Conservation (phyloP, 2,888 invertebrate species). For the Drosophila emarginata region DNA sequence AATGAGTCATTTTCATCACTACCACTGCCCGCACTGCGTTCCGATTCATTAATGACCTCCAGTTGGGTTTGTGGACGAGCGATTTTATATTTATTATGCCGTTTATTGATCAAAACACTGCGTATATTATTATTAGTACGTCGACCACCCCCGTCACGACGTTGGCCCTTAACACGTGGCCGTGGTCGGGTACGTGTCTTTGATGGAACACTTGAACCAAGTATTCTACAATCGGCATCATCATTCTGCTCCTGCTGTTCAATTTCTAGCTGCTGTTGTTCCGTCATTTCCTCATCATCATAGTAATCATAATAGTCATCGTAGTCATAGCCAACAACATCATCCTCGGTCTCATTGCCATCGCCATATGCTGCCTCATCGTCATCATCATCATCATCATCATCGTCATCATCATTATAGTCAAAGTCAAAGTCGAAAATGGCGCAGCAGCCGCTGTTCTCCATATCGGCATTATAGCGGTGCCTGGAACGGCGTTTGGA, state of each 20-base stretch:
- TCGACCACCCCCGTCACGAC: slow-evolving; percentile 23
- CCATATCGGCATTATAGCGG: slow-evolving; percentile 58
- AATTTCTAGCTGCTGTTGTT: slow-evolving; percentile 42
- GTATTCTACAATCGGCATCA: slow-evolving; percentile 75
- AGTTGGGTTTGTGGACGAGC: slow-evolving; percentile 78
- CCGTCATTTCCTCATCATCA: slow-evolving; percentile 59
- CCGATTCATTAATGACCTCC: slow-evolving; percentile 82
- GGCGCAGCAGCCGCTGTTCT: slow-evolving; percentile 74
- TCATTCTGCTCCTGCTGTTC: slow-evolving; percentile 42
- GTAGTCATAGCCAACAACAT: slow-evolving; percentile 57
- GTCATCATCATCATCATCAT: slow-evolving; percentile 59
- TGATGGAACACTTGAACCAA: slow-evolving; percentile 52
- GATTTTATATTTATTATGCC: slow-evolving; percentile 81
- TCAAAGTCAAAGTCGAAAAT: slow-evolving; percentile 78
- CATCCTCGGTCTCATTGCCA: slow-evolving; percentile 46
- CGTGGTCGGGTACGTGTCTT: slow-evolving; percentile 30
- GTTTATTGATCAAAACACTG: slow-evolving; percentile 79
- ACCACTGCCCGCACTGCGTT: slow-evolving; percentile 81
- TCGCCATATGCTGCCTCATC: slow-evolving; percentile 57
- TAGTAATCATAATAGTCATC: slow-evolving; percentile 71
- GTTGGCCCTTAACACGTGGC: slow-evolving; percentile 50
- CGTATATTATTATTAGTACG: slow-evolving; percentile 79
- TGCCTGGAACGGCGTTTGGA: slow-evolving; percentile 47
- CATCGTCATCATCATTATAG: slow-evolving; percentile 55
- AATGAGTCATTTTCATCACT: slow-evolving; percentile 83